A percentile compares a stretch with the other conserved stretches of the same genome.
phyloP scores from a whole-genome alignment of 2,888 invertebrate genomes.

The Drosophila heteroneura region DNA sequence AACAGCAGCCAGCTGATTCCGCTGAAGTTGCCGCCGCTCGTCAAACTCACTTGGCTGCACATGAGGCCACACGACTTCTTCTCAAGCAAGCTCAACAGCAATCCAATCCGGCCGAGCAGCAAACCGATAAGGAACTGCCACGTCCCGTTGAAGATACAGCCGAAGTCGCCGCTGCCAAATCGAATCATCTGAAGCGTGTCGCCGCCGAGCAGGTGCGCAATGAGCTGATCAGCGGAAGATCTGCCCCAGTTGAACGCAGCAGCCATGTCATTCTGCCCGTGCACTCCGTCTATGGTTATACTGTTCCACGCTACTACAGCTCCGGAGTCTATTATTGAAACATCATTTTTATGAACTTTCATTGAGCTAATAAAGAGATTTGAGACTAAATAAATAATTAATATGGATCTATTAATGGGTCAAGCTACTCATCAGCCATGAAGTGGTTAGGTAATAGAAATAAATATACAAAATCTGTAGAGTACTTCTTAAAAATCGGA shows the following conservation, averaged over 20 bases:
- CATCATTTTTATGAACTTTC: neutral
- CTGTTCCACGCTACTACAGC: constrained; percentile 57
- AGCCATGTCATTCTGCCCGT: constrained; percentile 59
- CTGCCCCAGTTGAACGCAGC: constrained; percentile 45
- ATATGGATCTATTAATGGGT: neutral
- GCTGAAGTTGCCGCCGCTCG: constrained; percentile 77
- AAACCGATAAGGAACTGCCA: constrained; percentile 66
- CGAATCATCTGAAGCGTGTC: constrained; percentile 71
- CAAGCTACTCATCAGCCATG: neutral
- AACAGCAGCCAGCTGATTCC: constrained; percentile 59
- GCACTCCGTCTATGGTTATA: constrained; percentile 56
- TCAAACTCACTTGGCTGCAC: constrained; percentile 73
- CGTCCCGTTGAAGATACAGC: constrained; percentile 83
- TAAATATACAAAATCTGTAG: no score
- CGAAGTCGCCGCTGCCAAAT: constrained; percentile 82
- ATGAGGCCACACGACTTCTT: constrained; percentile 77
- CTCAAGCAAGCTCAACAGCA: constrained; percentile 57
- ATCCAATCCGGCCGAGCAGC: constrained; percentile 42
- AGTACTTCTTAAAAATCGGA: no score
- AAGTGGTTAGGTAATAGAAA: neutral
- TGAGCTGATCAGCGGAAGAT: constrained; percentile 40
- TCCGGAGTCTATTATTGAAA: constrained; percentile 67
- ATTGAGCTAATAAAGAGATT: constrained; percentile 38
- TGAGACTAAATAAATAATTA: neutral
- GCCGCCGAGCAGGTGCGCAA: constrained; percentile 72